These are phyloP conservation scores for Cephonodes hylas DNA, from an alignment of 2,888 invertebrate genomes.

Conservation along the genomic window DNA sequence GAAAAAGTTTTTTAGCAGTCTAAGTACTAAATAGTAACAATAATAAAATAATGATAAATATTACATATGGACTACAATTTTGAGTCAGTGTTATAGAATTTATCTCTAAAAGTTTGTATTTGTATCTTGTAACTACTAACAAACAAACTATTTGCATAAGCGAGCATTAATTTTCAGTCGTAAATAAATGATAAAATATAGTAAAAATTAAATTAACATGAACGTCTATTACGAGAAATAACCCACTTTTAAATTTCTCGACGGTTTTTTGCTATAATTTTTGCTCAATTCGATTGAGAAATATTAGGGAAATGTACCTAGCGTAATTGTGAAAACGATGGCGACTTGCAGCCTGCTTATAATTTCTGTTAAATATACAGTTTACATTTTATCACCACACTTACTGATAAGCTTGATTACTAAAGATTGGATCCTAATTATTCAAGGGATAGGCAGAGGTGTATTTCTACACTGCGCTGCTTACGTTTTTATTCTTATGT, in stretches of 20 bases:
- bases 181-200: conserved; percentile 16
- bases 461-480: too few species aligned
- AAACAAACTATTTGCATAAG: conserved; percentile 19
- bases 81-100: too few species aligned
- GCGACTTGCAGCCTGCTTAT: too few species aligned
- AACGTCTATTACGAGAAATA: conserved; percentile 9
- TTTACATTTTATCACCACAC: neutral
- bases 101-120: too few species aligned
- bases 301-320: neutral
- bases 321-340: neutral
- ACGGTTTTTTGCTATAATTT: neutral
- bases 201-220: conserved; percentile 13
- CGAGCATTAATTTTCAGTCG: conserved; percentile 21
- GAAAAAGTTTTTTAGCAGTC: too few species aligned
- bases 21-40: too few species aligned
- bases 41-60: too few species aligned
- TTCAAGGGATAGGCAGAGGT: too few species aligned
- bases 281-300: neutral
- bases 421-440: too few species aligned
- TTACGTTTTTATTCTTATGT: too few species aligned
- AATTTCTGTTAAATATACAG: neutral
- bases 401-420: too few species aligned
- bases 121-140: neutral
- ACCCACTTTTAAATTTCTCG: neutral
- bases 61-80: too few species aligned